Conservation (phyloP, 1,140 invertebrate species). For the Drosophila nigrodunni region DNA sequence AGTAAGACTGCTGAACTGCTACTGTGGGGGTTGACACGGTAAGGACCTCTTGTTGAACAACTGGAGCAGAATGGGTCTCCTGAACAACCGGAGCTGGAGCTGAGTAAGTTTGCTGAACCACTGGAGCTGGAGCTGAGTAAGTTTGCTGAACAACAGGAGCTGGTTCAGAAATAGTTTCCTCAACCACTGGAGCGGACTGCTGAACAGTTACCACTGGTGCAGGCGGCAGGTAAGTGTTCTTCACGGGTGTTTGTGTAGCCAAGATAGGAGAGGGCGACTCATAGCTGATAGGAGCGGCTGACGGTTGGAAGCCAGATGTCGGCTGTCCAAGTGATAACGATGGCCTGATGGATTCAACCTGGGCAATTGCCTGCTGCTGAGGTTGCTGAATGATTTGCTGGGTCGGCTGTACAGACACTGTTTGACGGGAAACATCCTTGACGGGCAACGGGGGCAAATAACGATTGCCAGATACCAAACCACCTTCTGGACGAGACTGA, state of each 20-base stretch:
- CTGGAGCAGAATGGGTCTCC: conserved; percentile 34
- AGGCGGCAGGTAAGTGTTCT: conserved; percentile 55
- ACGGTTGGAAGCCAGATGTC: conserved; percentile 5
- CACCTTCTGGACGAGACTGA: conserved; percentile 47
- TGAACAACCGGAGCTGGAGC: conserved; percentile 41
- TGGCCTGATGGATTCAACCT: conserved; percentile 66
- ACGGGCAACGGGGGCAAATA: conserved; percentile 57
- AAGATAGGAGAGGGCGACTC: conserved; percentile 49
- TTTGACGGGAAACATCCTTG: conserved; percentile 49
- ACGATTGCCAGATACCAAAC: conserved; percentile 8
- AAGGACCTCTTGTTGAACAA: not conserved
- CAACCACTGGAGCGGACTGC: conserved; percentile 26
- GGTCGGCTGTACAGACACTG: conserved; percentile 5
- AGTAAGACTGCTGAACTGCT: conserved; percentile 32
- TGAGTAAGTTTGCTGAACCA: conserved; percentile 32
- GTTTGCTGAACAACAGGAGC: conserved; percentile 32
- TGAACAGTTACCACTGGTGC: conserved; percentile 13
- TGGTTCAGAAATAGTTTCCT: conserved; percentile 21
- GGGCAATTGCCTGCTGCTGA: conserved; percentile 35
- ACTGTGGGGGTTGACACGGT: conserved; percentile 34
- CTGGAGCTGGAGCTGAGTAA: conserved; percentile 21
- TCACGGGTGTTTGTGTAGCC: conserved; percentile 46
- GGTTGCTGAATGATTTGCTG: conserved; percentile 47
- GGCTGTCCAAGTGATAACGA: conserved; percentile 52
- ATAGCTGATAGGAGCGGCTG: conserved; percentile 46